A percentile compares a stretch with the other conserved stretches of the same genome.
These are phyloP conservation scores for Fragum fragum DNA, from an alignment of 2,888 invertebrate species.

Conservation along the genomic window DNA sequence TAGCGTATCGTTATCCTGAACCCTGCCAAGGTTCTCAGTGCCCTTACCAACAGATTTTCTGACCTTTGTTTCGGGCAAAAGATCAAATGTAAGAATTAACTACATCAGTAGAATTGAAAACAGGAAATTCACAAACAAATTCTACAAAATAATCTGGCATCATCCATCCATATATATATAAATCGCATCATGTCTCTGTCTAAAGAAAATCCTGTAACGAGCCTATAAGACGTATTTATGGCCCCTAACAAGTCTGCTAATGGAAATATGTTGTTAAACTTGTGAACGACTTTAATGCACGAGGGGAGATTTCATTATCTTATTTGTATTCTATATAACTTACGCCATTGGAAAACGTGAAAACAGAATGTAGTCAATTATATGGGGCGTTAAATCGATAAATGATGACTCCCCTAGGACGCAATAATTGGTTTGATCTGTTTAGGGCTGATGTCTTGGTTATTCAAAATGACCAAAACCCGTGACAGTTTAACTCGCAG, in stretches of 20 bases:
- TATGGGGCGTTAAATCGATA: slow-evolving; percentile 46
- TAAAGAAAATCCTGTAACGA: slow-evolving; percentile 12
- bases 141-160: no score
- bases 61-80: no score
- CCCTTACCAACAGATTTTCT: no score
- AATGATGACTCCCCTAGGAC: slow-evolving; percentile 34
- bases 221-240: slow-evolving; percentile 10
- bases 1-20: no score
- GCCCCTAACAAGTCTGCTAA: slow-evolving; percentile 45
- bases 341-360: slow-evolving; percentile 39
- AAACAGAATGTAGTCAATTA: slow-evolving; percentile 62
- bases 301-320: slow-evolving; percentile 45
- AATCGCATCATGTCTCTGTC: neutral
- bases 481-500: neutral
- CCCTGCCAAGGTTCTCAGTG: no score
- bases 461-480: slow-evolving; percentile 20
- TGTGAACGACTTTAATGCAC: slow-evolving; percentile 40
- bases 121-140: no score
- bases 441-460: neutral
- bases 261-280: slow-evolving; percentile 62
- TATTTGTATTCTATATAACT: slow-evolving; percentile 57
- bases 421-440: slow-evolving; percentile 14
- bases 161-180: neutral
- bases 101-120: no score
- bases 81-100: no score